phyloP scores from a whole-genome alignment of 1,140 invertebrate genomes.

The Leptinotarsa undecemlineata region DNA sequence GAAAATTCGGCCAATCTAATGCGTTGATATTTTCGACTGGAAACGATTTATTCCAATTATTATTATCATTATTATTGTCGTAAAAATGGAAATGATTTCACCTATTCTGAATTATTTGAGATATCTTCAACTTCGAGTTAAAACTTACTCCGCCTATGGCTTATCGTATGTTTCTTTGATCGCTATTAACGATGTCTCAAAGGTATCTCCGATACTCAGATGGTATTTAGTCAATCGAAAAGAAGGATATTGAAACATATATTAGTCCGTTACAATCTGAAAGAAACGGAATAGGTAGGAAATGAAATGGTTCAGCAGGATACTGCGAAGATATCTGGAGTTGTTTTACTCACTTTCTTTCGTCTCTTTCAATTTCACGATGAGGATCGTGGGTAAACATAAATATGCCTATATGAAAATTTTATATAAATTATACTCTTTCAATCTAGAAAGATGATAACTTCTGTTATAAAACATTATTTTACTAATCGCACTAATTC shows the following conservation, averaged over 20 bases:
- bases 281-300: not conserved
- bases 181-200: not conserved
- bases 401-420: too few species aligned
- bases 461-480: too few species aligned
- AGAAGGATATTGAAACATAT: slow-evolving; percentile 3
- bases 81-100: too few species aligned
- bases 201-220: not conserved
- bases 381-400: not conserved
- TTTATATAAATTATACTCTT: too few species aligned
- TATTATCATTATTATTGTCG: too few species aligned
- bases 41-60: too few species aligned
- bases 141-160: not conserved
- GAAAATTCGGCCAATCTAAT: too few species aligned
- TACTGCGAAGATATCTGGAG: not conserved
- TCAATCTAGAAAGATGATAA: too few species aligned
- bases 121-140: too few species aligned
- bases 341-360: not conserved
- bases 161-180: not conserved
- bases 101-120: too few species aligned
- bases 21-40: too few species aligned
- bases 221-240: not conserved
- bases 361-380: not conserved
- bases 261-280: not conserved
- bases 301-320: not conserved
- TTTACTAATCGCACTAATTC: too few species aligned